phyloP scores from a whole-genome alignment of 2,113 vertebrate species.

The Chamaea fasciata region DNA sequence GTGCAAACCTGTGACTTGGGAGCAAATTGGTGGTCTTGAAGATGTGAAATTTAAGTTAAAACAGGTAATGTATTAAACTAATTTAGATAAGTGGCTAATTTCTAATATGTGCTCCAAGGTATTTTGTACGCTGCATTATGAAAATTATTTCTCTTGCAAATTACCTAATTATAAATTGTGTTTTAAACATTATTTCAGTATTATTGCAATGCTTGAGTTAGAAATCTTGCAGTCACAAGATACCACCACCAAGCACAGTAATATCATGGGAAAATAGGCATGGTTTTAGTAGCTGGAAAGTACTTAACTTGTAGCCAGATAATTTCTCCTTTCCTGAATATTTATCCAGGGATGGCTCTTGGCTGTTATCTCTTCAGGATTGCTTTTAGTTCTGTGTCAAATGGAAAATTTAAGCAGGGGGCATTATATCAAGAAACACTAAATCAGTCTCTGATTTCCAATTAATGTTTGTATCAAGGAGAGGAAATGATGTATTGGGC shows the following conservation, averaged over 20 bases:
- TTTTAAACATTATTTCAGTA: not conserved
- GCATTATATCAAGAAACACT: not conserved
- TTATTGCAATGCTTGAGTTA: not conserved
- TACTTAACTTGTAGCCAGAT: not conserved
- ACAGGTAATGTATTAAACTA: slow-evolving; percentile 73
- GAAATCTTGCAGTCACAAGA: not conserved
- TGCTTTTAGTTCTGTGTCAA: not conserved
- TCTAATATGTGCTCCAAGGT: not conserved
- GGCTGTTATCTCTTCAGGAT: not conserved
- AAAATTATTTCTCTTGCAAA: not conserved
- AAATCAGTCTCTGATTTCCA: not conserved
- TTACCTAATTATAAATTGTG: not conserved
- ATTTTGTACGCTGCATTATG: not conserved
- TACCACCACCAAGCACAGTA: not conserved
- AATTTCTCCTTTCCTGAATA: not conserved
- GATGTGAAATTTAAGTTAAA: slow-evolving; percentile 88
- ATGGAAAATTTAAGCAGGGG: not conserved
- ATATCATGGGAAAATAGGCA: not conserved
- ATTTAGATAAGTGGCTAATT: not conserved
- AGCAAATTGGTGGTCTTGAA: slow-evolving; percentile 92
- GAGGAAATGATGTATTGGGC: not conserved
- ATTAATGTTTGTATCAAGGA: not conserved
- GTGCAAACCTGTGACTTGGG: slow-evolving; percentile 82
- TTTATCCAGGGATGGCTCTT: not conserved
- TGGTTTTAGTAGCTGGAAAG: not conserved